Evolutionary conservation across 1,140 invertebrate species (phyloP), one percentile per base, ranked within the genome.

Genomic region (Tribolium castaneum): DNA sequence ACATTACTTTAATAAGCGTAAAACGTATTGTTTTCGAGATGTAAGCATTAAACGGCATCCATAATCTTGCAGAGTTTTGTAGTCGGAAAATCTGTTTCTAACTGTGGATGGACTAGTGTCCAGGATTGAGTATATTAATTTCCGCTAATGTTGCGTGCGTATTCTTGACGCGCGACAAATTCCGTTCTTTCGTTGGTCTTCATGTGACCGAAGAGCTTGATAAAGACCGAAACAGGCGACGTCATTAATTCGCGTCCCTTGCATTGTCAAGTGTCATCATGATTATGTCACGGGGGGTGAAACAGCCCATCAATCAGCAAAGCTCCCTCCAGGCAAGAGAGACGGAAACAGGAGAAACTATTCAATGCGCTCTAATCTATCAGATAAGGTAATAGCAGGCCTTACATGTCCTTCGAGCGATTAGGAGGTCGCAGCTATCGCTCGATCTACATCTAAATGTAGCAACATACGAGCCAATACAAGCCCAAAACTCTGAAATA

Each of bases 231-330:
- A 81, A 77, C 75, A 75, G 51, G 75, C 66, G 71, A 75, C 71
- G 70, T 76, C 80, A 81, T 81, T 81, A 81, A 81, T 81, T 81
- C 74, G 78, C 76, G 80, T 81, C 80, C 70, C 73, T 75, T 66
- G 78, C 80, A 81, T 80, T 80, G 80, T 80, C 78, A 76, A 79
- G 76, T 80, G 80, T 80, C 80, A 81, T 81, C 80, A 76, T 80
- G 80, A 81, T 81, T 81, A 81, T 80, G 78, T 81, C 72, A 75
- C 49, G 14, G 45, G 51, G 75, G 75, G 59, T 77, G 74, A 80
- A 80, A 76, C 70, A 78, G 62, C 62, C 74, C 78, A 81, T 81
- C 78, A 80, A 81, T 81, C 80, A 81, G 52, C 52, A 22, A 54
- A 14, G 6, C 50, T 22, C 51, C 45, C 74, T 76, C 10, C 3